phyloP scores from a whole-genome alignment of 2,888 invertebrate species.

The Eugnorisma glareosa region DNA sequence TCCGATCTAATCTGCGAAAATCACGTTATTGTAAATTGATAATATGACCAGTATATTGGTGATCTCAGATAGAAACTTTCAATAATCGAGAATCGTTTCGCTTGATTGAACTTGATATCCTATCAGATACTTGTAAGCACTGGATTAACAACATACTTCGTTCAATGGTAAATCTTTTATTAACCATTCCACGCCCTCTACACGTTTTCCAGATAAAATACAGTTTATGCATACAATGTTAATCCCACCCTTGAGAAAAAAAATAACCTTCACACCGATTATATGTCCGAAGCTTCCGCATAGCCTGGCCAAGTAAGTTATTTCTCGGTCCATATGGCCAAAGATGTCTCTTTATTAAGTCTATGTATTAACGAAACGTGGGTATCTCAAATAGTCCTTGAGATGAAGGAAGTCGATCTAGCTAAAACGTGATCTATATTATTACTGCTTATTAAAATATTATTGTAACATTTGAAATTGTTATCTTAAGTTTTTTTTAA shows the following conservation, averaged over 20 bases:
- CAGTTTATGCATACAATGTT: conserved; percentile 75
- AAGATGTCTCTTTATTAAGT: conserved; percentile 69
- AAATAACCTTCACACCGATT: conserved; percentile 78
- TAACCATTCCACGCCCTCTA: conserved; percentile 30
- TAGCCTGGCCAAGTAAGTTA: conserved; percentile 63
- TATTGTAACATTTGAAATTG: conserved; percentile 23
- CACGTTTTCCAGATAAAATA: conserved; percentile 64
- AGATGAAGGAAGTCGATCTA: conserved; percentile 71
- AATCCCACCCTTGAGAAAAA: conserved; percentile 81
- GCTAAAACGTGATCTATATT: conserved; percentile 68
- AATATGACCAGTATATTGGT: conserved; percentile 27
- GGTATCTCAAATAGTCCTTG: conserved; percentile 67
- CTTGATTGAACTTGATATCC: conserved; percentile 19
- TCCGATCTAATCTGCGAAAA: conserved; percentile 23
- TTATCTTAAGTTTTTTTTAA: conserved; percentile 5
- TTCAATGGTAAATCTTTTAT: conserved; percentile 33
- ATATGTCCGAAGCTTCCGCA: conserved; percentile 77
- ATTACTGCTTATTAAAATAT: conserved; percentile 37
- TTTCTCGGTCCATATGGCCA: conserved; percentile 68
- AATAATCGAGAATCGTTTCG: conserved; percentile 28
- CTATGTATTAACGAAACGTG: conserved; percentile 63
- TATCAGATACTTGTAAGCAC: conserved; percentile 19
- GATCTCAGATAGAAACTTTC: conserved; percentile 37
- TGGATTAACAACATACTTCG: conserved; percentile 16
- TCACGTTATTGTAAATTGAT: conserved; percentile 21